Percentiles rank a stretch among this genome's conserved stretches.
Conservation (phyloP, 1,140 invertebrate species). For the Cherax destructor region DNA sequence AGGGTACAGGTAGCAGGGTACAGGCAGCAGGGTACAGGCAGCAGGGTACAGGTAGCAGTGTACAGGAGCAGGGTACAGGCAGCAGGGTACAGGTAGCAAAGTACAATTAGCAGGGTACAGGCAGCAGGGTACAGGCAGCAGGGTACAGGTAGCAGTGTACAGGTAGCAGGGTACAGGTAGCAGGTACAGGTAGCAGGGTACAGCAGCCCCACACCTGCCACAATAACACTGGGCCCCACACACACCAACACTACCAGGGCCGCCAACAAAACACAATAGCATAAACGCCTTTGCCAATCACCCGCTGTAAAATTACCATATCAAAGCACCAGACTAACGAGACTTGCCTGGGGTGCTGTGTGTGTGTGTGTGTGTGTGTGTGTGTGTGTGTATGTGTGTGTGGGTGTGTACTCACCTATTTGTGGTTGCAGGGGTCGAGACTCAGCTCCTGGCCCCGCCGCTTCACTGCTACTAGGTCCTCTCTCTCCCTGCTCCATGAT, state of each 20-base stretch:
- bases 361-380: conserved; percentile 25
- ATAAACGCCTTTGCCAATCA: conserved; percentile 69
- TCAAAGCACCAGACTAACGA: conserved; percentile 63
- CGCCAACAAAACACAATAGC: conserved; percentile 61
- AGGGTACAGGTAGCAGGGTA: too few species aligned
- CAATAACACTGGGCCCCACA: neutral
- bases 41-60: too few species aligned
- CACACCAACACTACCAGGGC: neutral
- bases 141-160: too few species aligned
- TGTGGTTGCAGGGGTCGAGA: too few species aligned
- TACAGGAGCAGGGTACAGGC: neutral
- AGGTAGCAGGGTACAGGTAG: neutral
- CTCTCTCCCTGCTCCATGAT: too few species aligned
- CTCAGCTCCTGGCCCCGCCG: too few species aligned
- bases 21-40: too few species aligned
- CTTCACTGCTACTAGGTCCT: too few species aligned
- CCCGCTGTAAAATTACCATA: conserved; percentile 68
- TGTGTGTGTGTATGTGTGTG: conserved; percentile 41
- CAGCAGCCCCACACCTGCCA: neutral
- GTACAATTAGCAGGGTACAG: neutral
- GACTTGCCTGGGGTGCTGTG: conserved; percentile 43
- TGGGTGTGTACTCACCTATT: neutral
- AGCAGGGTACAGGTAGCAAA: neutral
- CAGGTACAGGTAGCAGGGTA: neutral
- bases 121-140: neutral